Evolutionary conservation across 2,888 invertebrate genomes (phyloP), one percentile per base, ranked within the genome.

Genomic region (Maniola hyperantus): DNA sequence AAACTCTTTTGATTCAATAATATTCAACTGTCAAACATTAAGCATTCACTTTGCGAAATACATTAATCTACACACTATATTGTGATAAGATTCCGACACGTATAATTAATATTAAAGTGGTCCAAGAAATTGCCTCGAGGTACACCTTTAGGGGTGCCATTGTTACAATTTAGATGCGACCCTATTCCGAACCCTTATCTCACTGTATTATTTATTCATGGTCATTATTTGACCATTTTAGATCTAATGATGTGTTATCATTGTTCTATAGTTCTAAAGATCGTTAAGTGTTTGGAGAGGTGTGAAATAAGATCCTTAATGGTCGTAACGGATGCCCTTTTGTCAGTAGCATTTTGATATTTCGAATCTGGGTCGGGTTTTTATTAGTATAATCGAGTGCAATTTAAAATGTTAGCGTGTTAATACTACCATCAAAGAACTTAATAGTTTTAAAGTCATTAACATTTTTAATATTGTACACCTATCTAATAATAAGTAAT

Each of bases 151-250:
- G 72, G 85, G 85, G 84, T 85, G 73, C 83, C 74, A 82, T 88
- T 88, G 87, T 87, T 77, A 74, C 73, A 74, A 78, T 80, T 79
- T 77, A 83, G 80, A 78, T 80, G 74, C 78, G 83, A 83, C 85
- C 89, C 85, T 73, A 73, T 73, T 76, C 72, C 71, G 71, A 72
- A 76, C 79, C 79, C 80, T 87, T 86, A 88, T 88, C 89, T 84
- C 77, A 83, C 78, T 83, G 72, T 79, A 88, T 88, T 84, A 91
- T 89, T 91, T 91, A 91, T 91, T 91, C 89, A 89, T 89, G 92
- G 92, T 91, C 91, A 92, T 92, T 91, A 91, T 91, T 91, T 91
- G 91, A 91, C 91, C 91, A 86, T 91, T 91, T 89, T 82, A 73
- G 78, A 83, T 85, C 86, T 91, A 90, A 91, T 92, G 91, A 89